Evolutionary conservation across 2,888 invertebrate species (phyloP).

Genomic region (Chirona hameri): DNA sequence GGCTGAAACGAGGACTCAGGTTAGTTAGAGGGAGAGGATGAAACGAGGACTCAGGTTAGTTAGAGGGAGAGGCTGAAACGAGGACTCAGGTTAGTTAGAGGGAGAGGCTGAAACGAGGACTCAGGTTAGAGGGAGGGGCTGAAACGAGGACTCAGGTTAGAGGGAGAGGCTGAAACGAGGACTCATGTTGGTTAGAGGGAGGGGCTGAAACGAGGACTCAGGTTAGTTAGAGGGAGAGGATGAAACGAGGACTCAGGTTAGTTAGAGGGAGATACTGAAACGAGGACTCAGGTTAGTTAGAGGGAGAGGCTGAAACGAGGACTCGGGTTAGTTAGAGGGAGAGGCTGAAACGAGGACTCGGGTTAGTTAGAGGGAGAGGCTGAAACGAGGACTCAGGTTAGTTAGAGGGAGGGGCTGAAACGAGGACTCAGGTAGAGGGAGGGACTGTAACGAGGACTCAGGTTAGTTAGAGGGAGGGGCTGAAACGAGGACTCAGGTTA

Average conservation of each 20-base stretch:
- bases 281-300: too few relatives aligned
- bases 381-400: background rate
- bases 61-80: background rate
- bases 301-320: conserved; percentile 53
- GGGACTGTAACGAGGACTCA: too few relatives aligned
- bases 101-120: too few relatives aligned
- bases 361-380: background rate
- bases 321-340: background rate
- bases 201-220: background rate
- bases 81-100: background rate
- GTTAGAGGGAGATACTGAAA: background rate
- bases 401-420: background rate
- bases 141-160: conserved; percentile 41
- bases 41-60: background rate
- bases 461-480: conserved; percentile 51
- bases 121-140: conserved; percentile 52
- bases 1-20: background rate
- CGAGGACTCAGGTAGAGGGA: background rate
- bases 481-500: conserved; percentile 45
- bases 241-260: background rate
- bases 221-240: background rate
- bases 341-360: background rate
- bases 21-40: background rate
- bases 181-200: background rate
- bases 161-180: background rate